Conservation (phyloP, 2,113 vertebrate genomes). For the Planiliza haematocheilus region DNA sequence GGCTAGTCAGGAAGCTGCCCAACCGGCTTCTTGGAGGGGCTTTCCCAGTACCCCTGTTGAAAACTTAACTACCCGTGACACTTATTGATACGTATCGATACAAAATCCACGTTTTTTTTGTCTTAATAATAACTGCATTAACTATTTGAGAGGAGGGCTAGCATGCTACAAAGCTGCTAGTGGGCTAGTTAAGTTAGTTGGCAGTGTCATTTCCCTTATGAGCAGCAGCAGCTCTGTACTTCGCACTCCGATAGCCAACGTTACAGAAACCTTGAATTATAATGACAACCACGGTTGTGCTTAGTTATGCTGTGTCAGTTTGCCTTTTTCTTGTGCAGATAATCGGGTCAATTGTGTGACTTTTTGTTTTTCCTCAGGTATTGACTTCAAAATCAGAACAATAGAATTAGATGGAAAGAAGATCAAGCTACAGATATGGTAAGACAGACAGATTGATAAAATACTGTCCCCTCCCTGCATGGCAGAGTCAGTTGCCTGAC, state of each 20-base stretch:
- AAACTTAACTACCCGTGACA: neutral
- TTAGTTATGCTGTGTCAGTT: too few relatives aligned
- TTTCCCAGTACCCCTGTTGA: neutral
- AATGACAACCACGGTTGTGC: too few relatives aligned
- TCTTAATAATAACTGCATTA: neutral
- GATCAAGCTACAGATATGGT: constrained; percentile 99
- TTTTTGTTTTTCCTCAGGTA: constrained; percentile 84
- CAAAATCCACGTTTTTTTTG: neutral
- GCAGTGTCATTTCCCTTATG: constrained; percentile 41
- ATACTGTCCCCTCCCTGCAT: neutral
- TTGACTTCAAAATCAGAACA: constrained; percentile 98
- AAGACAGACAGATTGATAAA: constrained; percentile 53
- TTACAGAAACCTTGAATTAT: neutral
- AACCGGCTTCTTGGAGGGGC: constrained; percentile 18
- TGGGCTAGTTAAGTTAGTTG: constrained; percentile 10
- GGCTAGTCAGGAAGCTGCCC: constrained; percentile 64
- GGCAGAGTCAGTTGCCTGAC: neutral
- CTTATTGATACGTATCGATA: too few relatives aligned
- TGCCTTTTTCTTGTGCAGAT: neutral
- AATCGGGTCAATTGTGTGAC: neutral
- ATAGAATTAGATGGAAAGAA: constrained; percentile 98
- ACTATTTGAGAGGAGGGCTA: constrained; percentile 21
- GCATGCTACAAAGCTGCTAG: constrained; percentile 45
- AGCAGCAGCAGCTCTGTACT: constrained; percentile 41
- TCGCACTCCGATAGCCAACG: constrained; percentile 32